Conservation (phyloP, 2,888 invertebrate species). For the Danaus chrysippus region DNA sequence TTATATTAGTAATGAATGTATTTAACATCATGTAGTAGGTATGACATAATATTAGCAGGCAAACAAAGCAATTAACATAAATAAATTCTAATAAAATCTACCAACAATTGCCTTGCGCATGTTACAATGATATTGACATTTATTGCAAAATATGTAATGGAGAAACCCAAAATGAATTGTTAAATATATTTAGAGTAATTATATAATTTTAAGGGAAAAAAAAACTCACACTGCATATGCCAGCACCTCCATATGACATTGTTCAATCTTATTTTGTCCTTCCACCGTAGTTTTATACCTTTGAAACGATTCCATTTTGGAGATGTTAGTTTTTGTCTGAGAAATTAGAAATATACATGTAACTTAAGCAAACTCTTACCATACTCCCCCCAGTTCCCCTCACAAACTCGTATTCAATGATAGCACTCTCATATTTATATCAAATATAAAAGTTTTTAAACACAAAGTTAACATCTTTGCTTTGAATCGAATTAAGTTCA, state of each 20-base stretch:
- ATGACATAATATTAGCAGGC: slow-evolving; percentile 14
- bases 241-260: slow-evolving; percentile 99
- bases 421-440: slow-evolving; percentile 48
- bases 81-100: too few species aligned
- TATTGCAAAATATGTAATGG: too few species aligned
- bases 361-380: slow-evolving; percentile 49
- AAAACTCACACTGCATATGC: slow-evolving; percentile 97
- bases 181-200: background rate
- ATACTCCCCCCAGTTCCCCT: slow-evolving; percentile 48
- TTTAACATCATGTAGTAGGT: slow-evolving; percentile 12
- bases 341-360: slow-evolving; percentile 53
- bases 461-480: slow-evolving; percentile 60
- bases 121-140: too few species aligned
- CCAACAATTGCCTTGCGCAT: too few species aligned
- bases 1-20: slow-evolving; percentile 9
- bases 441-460: slow-evolving; percentile 60
- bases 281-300: slow-evolving; percentile 97
- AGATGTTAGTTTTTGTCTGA: slow-evolving; percentile 98
- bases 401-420: slow-evolving; percentile 59
- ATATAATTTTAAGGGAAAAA: slow-evolving; percentile 1
- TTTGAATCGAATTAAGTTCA: slow-evolving; percentile 50
- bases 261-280: slow-evolving; percentile 99
- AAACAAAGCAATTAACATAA: slow-evolving; percentile 13
- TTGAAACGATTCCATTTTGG: slow-evolving; percentile 99
- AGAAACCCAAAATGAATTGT: background rate